A percentile compares a stretch with the other conserved stretches of the same genome.
Conservation (phyloP, 2,888 invertebrate genomes). For the Tenodera sinensis region DNA sequence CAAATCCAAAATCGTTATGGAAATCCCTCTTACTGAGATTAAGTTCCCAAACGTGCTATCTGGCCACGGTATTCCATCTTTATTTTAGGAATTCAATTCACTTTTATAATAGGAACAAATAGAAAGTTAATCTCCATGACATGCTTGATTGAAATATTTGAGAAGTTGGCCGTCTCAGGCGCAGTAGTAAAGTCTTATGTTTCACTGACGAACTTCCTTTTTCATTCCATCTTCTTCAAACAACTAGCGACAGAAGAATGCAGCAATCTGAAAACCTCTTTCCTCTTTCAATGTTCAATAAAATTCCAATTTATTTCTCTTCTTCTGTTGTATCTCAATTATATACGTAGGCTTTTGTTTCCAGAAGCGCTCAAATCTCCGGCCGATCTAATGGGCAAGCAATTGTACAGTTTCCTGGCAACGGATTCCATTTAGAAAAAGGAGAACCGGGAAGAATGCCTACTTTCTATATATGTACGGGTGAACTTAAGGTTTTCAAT, state of each 20-base stretch:
- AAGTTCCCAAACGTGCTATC: no score
- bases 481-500: no score
- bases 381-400: background rate
- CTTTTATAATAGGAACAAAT: no score
- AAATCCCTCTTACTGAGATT: no score
- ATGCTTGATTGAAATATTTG: no score
- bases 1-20: no score
- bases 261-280: background rate
- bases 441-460: background rate
- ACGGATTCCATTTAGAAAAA: background rate
- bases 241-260: background rate
- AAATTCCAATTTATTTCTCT: background rate
- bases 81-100: no score
- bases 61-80: no score
- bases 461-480: background rate
- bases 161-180: no score
- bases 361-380: background rate
- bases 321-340: background rate
- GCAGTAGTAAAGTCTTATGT: no score
- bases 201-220: background rate
- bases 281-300: background rate
- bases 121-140: no score
- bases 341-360: background rate
- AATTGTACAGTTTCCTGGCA: background rate
- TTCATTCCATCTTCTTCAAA: background rate